Percentiles rank a stretch among this genome's conserved stretches.
Conservation (phyloP, 2,888 invertebrate species). For the Protophormia terraenovae region DNA sequence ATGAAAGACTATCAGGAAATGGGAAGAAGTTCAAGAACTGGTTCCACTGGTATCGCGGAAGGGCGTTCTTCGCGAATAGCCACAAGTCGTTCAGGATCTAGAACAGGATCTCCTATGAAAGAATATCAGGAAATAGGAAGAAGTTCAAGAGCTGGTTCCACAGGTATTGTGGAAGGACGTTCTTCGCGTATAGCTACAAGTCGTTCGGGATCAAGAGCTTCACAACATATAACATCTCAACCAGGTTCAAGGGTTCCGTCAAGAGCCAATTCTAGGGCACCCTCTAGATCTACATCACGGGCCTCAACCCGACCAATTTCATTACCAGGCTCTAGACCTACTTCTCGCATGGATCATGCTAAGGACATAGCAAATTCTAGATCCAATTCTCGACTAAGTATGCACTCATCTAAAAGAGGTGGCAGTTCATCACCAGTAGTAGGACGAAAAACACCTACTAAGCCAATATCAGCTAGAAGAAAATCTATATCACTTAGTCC, state of each 20-base stretch:
- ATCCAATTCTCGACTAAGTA: slow-evolving; percentile 74
- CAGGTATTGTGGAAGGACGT: neutral
- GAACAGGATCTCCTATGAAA: slow-evolving; percentile 63
- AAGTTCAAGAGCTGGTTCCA: slow-evolving; percentile 66
- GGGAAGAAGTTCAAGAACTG: neutral
- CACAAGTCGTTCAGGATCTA: slow-evolving; percentile 48
- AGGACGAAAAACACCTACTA: slow-evolving; percentile 71
- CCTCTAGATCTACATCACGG: slow-evolving; percentile 73
- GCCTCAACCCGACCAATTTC: slow-evolving; percentile 72
- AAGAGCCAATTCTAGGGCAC: slow-evolving; percentile 71
- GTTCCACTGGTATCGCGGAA: too few species aligned
- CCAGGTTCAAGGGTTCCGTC: slow-evolving; percentile 68
- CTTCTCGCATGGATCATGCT: slow-evolving; percentile 74
- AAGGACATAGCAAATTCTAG: slow-evolving; percentile 73
- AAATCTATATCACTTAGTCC: slow-evolving; percentile 78
- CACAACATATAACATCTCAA: slow-evolving; percentile 36
- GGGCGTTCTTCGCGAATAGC: slow-evolving; percentile 1
- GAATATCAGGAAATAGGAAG: neutral
- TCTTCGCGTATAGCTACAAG: slow-evolving; percentile 32
- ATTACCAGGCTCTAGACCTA: slow-evolving; percentile 71
- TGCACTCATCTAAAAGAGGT: slow-evolving; percentile 70
- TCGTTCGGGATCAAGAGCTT: slow-evolving; percentile 64
- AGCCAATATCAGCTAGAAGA: slow-evolving; percentile 67
- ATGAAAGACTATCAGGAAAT: neutral
- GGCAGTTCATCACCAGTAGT: slow-evolving; percentile 72